These are phyloP conservation scores for Hippocampus barbouri DNA, from an alignment of 2,113 vertebrate species.

Conservation along the genomic window DNA sequence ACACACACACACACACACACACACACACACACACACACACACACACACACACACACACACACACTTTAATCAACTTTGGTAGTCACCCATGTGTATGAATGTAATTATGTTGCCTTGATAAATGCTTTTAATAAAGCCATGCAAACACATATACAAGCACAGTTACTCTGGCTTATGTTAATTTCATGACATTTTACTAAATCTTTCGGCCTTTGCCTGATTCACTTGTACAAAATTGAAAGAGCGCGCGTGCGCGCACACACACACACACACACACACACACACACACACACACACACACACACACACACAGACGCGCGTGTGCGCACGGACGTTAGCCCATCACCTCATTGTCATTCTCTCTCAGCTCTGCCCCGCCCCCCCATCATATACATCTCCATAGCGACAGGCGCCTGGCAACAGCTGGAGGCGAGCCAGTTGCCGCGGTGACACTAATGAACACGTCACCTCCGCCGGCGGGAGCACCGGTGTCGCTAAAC, in stretches of 20 bases:
- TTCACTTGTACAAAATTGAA: slow-evolving; percentile 3
- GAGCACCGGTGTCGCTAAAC: slow-evolving; percentile 55
- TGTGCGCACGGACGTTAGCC: not conserved
- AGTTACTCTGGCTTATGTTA: slow-evolving; percentile 7
- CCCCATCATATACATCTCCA: slow-evolving; percentile 67
- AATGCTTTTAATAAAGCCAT: slow-evolving; percentile 5
- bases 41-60: slow-evolving; percentile 10
- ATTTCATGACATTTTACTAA: not conserved
- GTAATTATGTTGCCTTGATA: slow-evolving; percentile 38
- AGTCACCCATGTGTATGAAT: slow-evolving; percentile 30
- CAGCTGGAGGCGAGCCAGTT: slow-evolving; percentile 71
- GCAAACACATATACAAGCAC: slow-evolving; percentile 20
- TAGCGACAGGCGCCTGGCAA: slow-evolving; percentile 80
- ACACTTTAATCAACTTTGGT: slow-evolving; percentile 29
- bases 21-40: slow-evolving; percentile 7
- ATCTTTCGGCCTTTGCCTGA: not conserved
- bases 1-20: slow-evolving; percentile 9
- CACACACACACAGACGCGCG: slow-evolving; percentile 1
- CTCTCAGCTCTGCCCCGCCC: slow-evolving; percentile 38
- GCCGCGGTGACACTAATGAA: slow-evolving; percentile 57
- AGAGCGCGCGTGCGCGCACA: not conserved
- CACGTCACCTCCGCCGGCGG: slow-evolving; percentile 16
- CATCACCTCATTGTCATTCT: slow-evolving; percentile 18
- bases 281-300: slow-evolving; percentile 2
- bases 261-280: slow-evolving; percentile 3